phyloP scores from a whole-genome alignment of 2,113 vertebrate genomes.

The Malurus elegans region DNA sequence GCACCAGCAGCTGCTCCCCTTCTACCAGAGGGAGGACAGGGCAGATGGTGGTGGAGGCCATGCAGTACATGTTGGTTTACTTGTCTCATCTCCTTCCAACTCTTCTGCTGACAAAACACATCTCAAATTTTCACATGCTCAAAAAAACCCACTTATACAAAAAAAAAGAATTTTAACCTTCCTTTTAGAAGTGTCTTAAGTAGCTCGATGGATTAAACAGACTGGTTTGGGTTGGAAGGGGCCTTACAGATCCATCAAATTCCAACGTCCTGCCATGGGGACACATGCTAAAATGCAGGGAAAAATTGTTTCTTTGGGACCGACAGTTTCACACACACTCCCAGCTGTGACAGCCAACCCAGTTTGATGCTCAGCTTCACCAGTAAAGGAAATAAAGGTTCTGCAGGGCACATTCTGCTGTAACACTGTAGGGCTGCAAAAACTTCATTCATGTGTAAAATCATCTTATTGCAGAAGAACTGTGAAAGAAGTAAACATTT shows the following conservation, averaged over 20 bases:
- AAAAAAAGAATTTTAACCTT: background rate
- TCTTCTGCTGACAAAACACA: background rate
- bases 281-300: background rate
- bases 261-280: background rate
- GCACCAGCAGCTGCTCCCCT: background rate
- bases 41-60: background rate
- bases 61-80: fast-evolving
- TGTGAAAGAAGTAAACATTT: background rate
- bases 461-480: background rate
- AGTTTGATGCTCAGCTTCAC: background rate
- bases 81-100: background rate
- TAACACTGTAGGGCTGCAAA: background rate
- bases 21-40: fast-evolving
- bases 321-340: background rate
- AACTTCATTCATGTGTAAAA: background rate
- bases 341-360: background rate
- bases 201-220: fast-evolving
- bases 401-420: background rate
- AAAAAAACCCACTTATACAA: background rate
- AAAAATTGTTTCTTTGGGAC: background rate
- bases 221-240: background rate
- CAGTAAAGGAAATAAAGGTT: background rate
- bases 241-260: background rate
- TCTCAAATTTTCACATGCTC: background rate
- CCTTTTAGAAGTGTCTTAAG: background rate